These are phyloP conservation scores for Cyrtorhinus lividipennis DNA, from an alignment of 1,140 invertebrate genomes.

Conservation along the genomic window DNA sequence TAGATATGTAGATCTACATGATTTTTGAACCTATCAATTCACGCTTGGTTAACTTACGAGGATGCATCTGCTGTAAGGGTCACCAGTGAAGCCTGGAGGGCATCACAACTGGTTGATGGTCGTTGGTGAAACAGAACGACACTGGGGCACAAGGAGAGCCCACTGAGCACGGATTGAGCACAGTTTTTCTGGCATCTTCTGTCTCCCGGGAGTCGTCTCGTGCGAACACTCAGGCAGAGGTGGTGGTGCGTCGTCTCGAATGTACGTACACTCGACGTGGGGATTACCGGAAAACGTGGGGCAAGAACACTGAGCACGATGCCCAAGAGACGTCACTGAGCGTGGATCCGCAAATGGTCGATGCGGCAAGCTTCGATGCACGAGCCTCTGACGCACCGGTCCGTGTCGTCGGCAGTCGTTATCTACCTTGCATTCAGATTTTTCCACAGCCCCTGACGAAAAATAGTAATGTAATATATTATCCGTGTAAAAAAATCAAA, in stretches of 20 bases:
- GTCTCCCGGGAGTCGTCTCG: constrained; percentile 60
- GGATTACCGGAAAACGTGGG: constrained; percentile 66
- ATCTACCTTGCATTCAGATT: constrained; percentile 43
- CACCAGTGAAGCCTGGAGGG: constrained; percentile 58
- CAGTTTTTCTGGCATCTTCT: constrained; percentile 53
- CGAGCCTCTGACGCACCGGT: constrained; percentile 56
- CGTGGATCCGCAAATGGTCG: constrained; percentile 67
- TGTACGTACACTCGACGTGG: constrained; percentile 55
- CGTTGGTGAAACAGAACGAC: constrained; percentile 60
- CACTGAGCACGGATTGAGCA: constrained; percentile 63
- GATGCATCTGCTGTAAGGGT: constrained; percentile 52
- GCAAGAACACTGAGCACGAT: constrained; percentile 63
- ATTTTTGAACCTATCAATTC: too few relatives aligned
- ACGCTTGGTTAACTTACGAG: constrained; percentile 58
- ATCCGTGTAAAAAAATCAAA: too few relatives aligned
- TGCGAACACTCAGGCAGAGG: constrained; percentile 50
- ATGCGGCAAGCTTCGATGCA: constrained; percentile 64
- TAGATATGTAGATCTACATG: too few relatives aligned
- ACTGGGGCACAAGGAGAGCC: constrained; percentile 53
- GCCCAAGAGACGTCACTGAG: constrained; percentile 61
- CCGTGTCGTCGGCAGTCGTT: constrained; percentile 50
- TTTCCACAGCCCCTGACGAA: constrained; percentile 11
- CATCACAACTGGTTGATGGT: constrained; percentile 62
- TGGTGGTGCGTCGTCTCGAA: constrained; percentile 33
- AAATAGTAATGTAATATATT: too few relatives aligned